phyloP scores from a whole-genome alignment of 1,140 invertebrate species.

The Marisa cornuarietis region DNA sequence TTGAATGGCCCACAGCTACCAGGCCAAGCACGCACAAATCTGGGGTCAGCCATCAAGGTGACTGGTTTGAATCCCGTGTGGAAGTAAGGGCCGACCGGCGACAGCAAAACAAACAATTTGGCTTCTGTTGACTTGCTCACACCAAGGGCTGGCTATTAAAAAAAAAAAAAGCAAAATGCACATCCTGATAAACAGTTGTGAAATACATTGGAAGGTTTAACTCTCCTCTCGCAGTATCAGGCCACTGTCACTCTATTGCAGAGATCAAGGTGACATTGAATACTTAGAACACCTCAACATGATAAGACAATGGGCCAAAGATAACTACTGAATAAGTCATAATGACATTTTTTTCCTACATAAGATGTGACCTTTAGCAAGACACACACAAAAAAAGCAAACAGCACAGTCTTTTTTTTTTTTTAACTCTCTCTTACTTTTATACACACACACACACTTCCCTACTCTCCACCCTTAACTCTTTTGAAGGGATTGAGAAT shows the following conservation, averaged over 20 bases:
- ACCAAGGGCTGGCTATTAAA: constrained; percentile 85
- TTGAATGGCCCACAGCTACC: constrained; percentile 90
- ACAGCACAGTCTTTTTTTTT: too few species aligned
- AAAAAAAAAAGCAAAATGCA: neutral
- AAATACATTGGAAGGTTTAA: neutral
- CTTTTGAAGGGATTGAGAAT: too few species aligned
- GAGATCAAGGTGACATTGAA: too few species aligned
- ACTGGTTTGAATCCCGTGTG: constrained; percentile 79
- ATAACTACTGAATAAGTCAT: too few species aligned
- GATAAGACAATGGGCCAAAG: too few species aligned
- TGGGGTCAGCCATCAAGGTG: constrained; percentile 82
- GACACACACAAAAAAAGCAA: too few species aligned
- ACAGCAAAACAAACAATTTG: constrained; percentile 88
- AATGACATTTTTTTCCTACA: too few species aligned
- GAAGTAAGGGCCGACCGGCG: constrained; percentile 94
- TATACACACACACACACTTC: too few species aligned
- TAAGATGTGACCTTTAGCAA: too few species aligned
- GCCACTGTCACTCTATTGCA: neutral
- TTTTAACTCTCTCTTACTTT: too few species aligned
- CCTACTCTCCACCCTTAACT: too few species aligned
- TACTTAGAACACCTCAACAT: too few species aligned
- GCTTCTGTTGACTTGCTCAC: constrained; percentile 85
- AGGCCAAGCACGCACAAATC: constrained; percentile 89
- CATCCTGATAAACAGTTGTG: neutral
- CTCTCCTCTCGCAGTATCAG: neutral